phyloP scores from a whole-genome alignment of 1,140 invertebrate genomes.

The Drosophila carrolli region DNA sequence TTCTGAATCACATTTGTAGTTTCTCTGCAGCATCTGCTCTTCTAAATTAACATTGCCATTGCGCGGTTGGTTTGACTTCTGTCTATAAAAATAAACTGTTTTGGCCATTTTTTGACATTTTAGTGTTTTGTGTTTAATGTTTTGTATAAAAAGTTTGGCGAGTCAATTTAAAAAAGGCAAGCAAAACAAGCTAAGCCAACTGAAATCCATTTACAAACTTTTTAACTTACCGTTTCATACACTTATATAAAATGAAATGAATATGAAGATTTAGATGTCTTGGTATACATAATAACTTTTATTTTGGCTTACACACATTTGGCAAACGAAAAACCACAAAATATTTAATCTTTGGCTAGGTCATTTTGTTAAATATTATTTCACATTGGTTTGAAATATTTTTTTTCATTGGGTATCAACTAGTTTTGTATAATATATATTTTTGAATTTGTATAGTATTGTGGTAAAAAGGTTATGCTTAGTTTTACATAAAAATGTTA shows the following conservation, averaged over 20 bases:
- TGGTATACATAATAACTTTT: conserved; percentile 36
- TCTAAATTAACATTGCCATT: not conserved
- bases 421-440: conserved; percentile 22
- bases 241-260: not conserved
- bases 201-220: not conserved
- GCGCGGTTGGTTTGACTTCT: not conserved
- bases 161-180: not conserved
- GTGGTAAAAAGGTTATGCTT: conserved; percentile 12
- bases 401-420: conserved; percentile 11
- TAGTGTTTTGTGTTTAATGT: not conserved
- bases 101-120: conserved; percentile 7
- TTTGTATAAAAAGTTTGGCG: not conserved
- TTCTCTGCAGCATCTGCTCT: not conserved
- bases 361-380: conserved; percentile 14
- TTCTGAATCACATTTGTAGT: too few relatives aligned
- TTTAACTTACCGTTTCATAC: not conserved
- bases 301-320: conserved; percentile 51
- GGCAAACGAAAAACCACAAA: conserved; percentile 65
- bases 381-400: conserved; percentile 9
- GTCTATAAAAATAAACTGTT: not conserved
- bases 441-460: conserved; percentile 1
- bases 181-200: conserved; percentile 1
- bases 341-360: conserved; percentile 68
- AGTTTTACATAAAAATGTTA: conserved; percentile 25
- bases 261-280: not conserved